Evolutionary conservation across 2,113 vertebrate species (phyloP), one percentile per base, ranked within the genome.

Genomic region (Pseudorasbora parva): DNA sequence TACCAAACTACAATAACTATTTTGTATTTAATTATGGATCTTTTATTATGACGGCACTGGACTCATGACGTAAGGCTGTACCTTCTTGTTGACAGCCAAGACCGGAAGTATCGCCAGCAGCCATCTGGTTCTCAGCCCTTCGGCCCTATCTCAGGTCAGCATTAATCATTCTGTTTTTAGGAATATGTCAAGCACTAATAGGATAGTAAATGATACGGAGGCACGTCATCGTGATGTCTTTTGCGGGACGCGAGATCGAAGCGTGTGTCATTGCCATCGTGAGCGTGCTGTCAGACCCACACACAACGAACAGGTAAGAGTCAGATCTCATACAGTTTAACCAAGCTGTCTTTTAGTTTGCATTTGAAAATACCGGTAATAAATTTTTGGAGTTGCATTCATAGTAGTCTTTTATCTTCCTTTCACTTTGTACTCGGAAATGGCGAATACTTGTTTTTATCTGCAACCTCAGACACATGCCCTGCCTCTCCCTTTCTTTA

Each of bases 121-220:
- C 14, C 47, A 37, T 69, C 17, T 59, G 19, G 15, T 23, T 71
- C 59, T 45, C 41, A 37, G 9, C 37, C n/a, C 2, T 2, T 81
- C 72, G 56, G 57, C 17, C 43, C 21, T 8, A 19, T 71, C 23
- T 56, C 17, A 47, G 59, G 12, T 56, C 54, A 30, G 30, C 4
- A 54, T 21, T 21, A 37, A 21, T 23, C n/a, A 5, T 51, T 72
- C 49, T 14, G 1, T 41, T 4, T 68, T 51, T 1, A 25, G n/a
- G 15, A 87, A 87, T 23, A 93, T 94, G 93, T 91, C 92, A 1
- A 51, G 88, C 23, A 76, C 33, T 6, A 45, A 78, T 25, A 85
- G 71, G 12, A 82, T 69, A 10, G 73, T 59, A 4, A 85, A 64
- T 11, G 88, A 66, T 27, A 43, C 78, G 21, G 25, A 62, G 41